These are phyloP conservation scores for Dendroctonus valens DNA, from an alignment of 1,140 invertebrate genomes.

Conservation along the genomic window DNA sequence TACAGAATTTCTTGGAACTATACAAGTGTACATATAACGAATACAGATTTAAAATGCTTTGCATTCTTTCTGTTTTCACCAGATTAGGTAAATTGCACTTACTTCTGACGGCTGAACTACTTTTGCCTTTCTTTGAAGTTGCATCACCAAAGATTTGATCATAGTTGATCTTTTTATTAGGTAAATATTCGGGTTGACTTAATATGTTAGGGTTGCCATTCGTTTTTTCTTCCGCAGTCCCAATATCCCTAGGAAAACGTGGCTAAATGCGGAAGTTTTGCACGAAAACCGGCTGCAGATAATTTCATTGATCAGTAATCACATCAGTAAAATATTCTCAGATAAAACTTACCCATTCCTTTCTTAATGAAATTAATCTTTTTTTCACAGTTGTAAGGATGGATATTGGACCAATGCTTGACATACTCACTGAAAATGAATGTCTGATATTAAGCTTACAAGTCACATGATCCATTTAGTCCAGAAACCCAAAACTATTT, in stretches of 20 bases:
- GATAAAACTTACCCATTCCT: conserved; percentile 66
- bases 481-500: too few relatives aligned
- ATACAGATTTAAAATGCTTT: neutral
- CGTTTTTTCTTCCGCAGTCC: conserved; percentile 65
- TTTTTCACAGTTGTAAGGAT: conserved; percentile 70
- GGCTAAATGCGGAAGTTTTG: conserved; percentile 65
- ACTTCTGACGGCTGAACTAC: conserved; percentile 14
- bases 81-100: neutral
- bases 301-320: conserved; percentile 4
- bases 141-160: conserved; percentile 58
- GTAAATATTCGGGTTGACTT: conserved; percentile 60
- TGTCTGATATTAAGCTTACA: too few relatives aligned
- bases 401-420: conserved; percentile 67
- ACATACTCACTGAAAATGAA: conserved; percentile 72
- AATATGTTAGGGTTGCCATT: conserved; percentile 67
- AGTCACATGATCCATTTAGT: too few relatives aligned
- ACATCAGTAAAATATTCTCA: neutral
- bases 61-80: too few relatives aligned
- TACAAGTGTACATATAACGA: neutral
- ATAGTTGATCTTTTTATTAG: conserved; percentile 51
- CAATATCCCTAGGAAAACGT: conserved; percentile 73
- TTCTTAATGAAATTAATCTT: conserved; percentile 80
- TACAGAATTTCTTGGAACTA: too few relatives aligned
- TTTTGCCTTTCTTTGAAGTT: conserved; percentile 44
- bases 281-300: conserved; percentile 57